phyloP scores from a whole-genome alignment of 2,113 vertebrate genomes.

The Meriones unguiculatus region DNA sequence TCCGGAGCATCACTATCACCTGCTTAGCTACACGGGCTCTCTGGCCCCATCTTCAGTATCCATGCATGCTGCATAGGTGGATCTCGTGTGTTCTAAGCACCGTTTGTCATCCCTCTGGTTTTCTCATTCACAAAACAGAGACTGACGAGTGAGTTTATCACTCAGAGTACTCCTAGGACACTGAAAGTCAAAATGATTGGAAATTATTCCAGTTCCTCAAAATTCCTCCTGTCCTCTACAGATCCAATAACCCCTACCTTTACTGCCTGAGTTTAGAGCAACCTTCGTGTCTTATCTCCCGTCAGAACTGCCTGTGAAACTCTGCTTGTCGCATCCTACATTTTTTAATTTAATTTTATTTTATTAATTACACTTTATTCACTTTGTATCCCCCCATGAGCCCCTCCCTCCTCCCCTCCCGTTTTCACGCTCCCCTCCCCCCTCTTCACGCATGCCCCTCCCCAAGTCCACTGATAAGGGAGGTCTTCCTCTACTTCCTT shows the following conservation, averaged over 20 bases:
- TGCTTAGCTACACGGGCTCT: too few species aligned
- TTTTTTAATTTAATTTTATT: too few species aligned
- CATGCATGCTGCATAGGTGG: neutral
- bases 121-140: neutral
- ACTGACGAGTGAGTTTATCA: neutral
- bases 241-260: neutral
- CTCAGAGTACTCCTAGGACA: neutral
- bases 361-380: too few species aligned
- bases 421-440: too few species aligned
- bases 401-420: too few species aligned
- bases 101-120: neutral
- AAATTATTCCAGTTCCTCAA: neutral
- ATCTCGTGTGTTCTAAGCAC: neutral
- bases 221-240: neutral
- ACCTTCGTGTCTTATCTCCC: neutral
- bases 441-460: too few species aligned
- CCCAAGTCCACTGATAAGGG: too few species aligned
- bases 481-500: too few species aligned
- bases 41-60: neutral
- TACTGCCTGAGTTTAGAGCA: neutral
- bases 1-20: neutral
- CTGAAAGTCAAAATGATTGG: neutral
- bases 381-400: too few species aligned
- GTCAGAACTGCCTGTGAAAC: neutral
- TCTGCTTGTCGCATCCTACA: neutral